Conservation (phyloP, 2,113 vertebrate genomes). For the Passer montanus region DNA sequence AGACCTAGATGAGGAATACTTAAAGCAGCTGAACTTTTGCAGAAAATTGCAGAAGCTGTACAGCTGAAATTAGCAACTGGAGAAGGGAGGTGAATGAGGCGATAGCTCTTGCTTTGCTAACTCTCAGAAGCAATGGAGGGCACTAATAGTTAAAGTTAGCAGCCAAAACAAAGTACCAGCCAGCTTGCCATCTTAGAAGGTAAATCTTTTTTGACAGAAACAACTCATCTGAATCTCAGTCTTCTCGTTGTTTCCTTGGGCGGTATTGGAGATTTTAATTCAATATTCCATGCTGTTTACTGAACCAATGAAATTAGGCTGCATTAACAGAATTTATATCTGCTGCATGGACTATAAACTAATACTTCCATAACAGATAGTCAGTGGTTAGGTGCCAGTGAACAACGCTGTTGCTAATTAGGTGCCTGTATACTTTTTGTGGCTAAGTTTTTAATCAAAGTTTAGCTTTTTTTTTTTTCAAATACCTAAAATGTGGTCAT, state of each 20-base stretch:
- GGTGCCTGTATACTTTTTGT: background rate
- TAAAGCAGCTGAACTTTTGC: background rate
- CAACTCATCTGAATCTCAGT: background rate
- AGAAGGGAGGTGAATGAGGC: background rate
- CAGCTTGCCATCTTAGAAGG: background rate
- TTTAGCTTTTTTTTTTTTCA: background rate
- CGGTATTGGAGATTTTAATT: background rate
- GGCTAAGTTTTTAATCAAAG: background rate
- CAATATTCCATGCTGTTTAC: background rate
- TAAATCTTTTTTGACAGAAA: background rate
- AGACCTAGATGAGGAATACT: background rate
- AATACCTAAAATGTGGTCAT: background rate
- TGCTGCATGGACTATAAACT: background rate
- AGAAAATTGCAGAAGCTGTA: background rate
- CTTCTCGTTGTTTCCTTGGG: background rate
- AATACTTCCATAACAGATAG: background rate
- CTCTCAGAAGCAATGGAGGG: background rate
- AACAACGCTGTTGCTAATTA: background rate
- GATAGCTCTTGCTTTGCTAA: background rate
- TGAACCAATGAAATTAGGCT: background rate
- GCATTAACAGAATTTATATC: background rate
- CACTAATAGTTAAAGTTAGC: background rate
- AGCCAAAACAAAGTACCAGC: background rate
- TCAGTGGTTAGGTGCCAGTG: background rate
- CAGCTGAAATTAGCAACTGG: background rate